Evolutionary conservation across 2,797 vertebrate species (phyloP).

Genomic region (Pelodytes ibericus): DNA sequence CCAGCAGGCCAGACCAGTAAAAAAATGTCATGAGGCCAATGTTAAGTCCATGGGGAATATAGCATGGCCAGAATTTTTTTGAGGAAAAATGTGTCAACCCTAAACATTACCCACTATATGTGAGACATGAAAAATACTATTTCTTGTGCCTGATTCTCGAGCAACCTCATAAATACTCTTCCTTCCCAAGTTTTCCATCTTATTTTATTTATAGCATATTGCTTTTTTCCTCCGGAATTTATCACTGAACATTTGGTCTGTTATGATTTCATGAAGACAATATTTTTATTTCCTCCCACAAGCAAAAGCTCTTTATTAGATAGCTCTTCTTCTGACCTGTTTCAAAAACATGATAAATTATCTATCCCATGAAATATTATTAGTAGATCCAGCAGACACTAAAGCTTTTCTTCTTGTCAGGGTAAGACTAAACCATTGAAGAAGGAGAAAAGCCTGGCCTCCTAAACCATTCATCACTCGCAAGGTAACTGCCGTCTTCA

Average conservation of each 20-base stretch:
- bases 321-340: conserved; percentile 56
- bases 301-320: conserved; percentile 57
- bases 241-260: conserved; percentile 24
- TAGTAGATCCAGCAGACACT: conserved; percentile 66
- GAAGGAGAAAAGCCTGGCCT: conserved; percentile 67
- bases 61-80: too few species aligned
- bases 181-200: background rate
- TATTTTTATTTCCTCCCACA: conserved; percentile 28
- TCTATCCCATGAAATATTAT: conserved; percentile 69
- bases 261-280: conserved; percentile 38
- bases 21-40: too few species aligned
- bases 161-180: conserved; percentile 23
- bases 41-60: too few species aligned
- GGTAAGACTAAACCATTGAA: conserved; percentile 66
- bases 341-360: conserved; percentile 68
- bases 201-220: background rate
- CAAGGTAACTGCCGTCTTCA: conserved; percentile 79
- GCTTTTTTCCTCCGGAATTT: background rate
- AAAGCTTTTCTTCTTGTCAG: conserved; percentile 69
- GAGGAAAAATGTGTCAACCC: too few species aligned
- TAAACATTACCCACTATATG: too few species aligned
- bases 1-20: too few species aligned
- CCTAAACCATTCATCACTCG: conserved; percentile 75
- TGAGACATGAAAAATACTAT: background rate
- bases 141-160: background rate